A percentile compares a stretch with the other conserved stretches of the same genome.
Conservation (phyloP, 92 coral and sea anemone species). For the Bergia puertoricense region DNA sequence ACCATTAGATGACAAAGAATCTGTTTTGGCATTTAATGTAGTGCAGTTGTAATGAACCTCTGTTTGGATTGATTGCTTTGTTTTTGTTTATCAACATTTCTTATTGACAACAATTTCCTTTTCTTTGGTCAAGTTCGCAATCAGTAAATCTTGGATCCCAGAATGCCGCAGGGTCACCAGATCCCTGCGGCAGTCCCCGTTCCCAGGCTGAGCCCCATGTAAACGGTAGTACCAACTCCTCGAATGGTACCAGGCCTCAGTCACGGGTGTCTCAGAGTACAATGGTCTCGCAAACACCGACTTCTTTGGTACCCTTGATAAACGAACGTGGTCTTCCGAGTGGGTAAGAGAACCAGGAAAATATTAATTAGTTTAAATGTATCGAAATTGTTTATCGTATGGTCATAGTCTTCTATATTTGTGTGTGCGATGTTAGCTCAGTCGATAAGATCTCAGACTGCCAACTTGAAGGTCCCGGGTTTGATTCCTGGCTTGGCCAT, state of each 20-base stretch:
- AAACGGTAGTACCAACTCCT: constrained; percentile 63
- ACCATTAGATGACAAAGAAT: no score
- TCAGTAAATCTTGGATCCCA: constrained; percentile 76
- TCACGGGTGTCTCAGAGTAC: constrained; percentile 57
- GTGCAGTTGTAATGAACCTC: background rate
- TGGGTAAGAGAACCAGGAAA: constrained; percentile 63
- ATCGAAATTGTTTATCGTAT: no score
- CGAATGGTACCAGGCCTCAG: constrained; percentile 60
- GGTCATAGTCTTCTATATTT: no score
- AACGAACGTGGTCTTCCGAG: constrained; percentile 88
- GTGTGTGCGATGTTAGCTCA: no score
- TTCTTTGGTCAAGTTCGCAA: constrained; percentile 60
- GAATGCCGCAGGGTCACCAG: constrained; percentile 51
- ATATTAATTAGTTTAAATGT: background rate
- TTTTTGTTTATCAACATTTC: background rate
- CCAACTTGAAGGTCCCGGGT: no score
- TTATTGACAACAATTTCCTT: background rate
- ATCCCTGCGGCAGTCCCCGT: constrained; percentile 52
- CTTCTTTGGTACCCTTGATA: constrained; percentile 72
- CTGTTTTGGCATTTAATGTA: no score
- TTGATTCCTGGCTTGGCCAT: no score
- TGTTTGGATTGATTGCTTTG: background rate
- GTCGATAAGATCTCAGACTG: no score
- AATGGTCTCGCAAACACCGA: constrained; percentile 62
- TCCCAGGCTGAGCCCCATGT: constrained; percentile 50